phyloP scores from a whole-genome alignment of 1,140 invertebrate genomes.

The Pentalonia nigronervosa region DNA sequence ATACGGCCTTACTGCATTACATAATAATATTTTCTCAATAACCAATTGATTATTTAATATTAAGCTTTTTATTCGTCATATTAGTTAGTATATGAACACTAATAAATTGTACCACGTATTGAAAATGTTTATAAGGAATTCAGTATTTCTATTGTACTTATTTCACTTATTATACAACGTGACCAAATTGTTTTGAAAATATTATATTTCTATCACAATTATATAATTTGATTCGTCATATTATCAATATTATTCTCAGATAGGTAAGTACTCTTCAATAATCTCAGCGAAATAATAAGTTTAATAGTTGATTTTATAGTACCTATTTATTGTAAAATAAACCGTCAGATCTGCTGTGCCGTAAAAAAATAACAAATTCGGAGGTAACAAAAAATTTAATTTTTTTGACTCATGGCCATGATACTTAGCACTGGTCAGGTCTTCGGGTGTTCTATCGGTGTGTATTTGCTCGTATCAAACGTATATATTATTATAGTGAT shows the following conservation, averaged over 20 bases:
- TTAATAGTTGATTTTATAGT: not conserved
- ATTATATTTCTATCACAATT: not conserved
- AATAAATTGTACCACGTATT: not conserved
- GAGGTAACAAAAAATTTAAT: not conserved
- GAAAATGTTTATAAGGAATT: not conserved
- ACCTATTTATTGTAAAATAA: not conserved
- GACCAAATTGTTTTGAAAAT: not conserved
- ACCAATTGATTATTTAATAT: not conserved
- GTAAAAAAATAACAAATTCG: not conserved
- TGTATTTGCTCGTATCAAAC: not conserved
- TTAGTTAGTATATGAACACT: not conserved
- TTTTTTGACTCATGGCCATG: not conserved
- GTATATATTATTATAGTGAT: not conserved
- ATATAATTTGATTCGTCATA: too few relatives aligned
- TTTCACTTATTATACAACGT: too few relatives aligned
- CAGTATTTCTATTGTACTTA: not conserved
- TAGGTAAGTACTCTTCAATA: too few relatives aligned
- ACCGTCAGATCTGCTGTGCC: not conserved
- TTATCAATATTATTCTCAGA: too few relatives aligned
- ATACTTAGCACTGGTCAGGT: not conserved
- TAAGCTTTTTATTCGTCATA: not conserved
- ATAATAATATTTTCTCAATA: not conserved
- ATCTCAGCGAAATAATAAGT: too few relatives aligned
- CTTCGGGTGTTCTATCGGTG: not conserved
- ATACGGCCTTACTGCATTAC: too few relatives aligned